Percentiles rank a stretch among this genome's conserved stretches.
Evolutionary conservation across 1,140 invertebrate genomes (phyloP).

Genomic region (Drosophila tsacasi): DNA sequence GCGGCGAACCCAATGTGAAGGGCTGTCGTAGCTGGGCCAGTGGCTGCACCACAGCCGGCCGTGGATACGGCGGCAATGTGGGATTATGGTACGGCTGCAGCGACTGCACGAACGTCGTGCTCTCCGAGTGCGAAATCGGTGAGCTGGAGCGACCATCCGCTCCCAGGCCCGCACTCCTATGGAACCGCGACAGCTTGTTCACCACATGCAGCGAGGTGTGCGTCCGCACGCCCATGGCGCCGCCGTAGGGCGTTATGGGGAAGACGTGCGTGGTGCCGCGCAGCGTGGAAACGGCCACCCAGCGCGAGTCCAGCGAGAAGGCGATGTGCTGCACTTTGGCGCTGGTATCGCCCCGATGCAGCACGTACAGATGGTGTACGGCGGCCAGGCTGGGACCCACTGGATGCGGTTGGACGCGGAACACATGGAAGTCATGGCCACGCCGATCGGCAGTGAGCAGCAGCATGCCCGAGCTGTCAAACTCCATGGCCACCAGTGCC

Average conservation of each 20-base stretch:
- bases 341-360: conserved; percentile 95
- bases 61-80: conserved; percentile 94
- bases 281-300: conserved; percentile 97
- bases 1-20: conserved; percentile 86
- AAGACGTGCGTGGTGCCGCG: conserved; percentile 99
- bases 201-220: conserved; percentile 97
- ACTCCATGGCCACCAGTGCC: conserved; percentile 95
- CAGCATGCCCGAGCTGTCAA: conserved; percentile 96
- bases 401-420: conserved; percentile 97
- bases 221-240: conserved; percentile 94
- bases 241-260: conserved; percentile 98
- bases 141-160: conserved; percentile 91
- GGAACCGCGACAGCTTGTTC: conserved; percentile 97
- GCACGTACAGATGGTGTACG: conserved; percentile 98
- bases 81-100: conserved; percentile 93
- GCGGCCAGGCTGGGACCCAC: conserved; percentile 93
- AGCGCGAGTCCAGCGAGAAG: conserved; percentile 96
- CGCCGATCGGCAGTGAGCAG: conserved; percentile 96
- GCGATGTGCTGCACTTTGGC: conserved; percentile 95
- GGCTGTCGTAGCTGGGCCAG: conserved; percentile 95
- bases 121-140: conserved; percentile 88
- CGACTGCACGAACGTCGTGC: conserved; percentile 82
- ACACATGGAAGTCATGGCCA: conserved; percentile 98
- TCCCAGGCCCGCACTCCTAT: conserved; percentile 96
- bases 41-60: conserved; percentile 91